phyloP scores from a whole-genome alignment of 2,888 invertebrate genomes.

The Crossocerus cetratus region DNA sequence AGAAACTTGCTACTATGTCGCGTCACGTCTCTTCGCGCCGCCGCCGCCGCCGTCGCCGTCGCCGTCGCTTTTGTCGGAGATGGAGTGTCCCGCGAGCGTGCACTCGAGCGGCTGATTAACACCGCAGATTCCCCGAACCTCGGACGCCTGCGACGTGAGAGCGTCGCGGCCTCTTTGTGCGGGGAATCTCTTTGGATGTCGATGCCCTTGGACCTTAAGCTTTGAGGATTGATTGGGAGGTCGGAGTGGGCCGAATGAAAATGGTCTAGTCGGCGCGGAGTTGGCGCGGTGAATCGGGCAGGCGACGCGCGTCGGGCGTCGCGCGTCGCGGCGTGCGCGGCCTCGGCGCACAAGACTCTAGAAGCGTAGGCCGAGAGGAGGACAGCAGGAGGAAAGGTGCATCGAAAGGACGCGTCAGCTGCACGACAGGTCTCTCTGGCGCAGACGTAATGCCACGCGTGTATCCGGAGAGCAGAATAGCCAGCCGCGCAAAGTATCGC shows the following conservation, averaged over 20 bases:
- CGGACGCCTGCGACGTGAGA: no score
- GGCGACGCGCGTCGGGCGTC: not conserved
- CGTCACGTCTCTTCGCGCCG: slow-evolving; percentile 9
- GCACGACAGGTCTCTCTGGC: slow-evolving; percentile 56
- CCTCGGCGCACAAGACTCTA: not conserved
- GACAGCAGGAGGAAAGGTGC: slow-evolving; percentile 30
- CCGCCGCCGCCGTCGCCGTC: not conserved
- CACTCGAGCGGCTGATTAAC: no score
- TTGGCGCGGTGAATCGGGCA: not conserved
- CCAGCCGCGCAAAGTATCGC: slow-evolving; percentile 46
- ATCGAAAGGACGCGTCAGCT: slow-evolving; percentile 40
- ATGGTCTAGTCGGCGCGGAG: no score
- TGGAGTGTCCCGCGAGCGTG: not conserved
- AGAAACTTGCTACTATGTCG: no score
- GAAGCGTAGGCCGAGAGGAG: slow-evolving; percentile 5
- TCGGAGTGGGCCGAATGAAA: no score
- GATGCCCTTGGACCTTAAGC: no score
- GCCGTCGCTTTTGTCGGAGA: slow-evolving; percentile 11
- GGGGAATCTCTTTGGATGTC: no score
- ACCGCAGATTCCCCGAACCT: no score
- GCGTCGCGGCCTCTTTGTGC: no score
- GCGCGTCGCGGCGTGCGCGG: not conserved
- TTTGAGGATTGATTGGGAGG: no score
- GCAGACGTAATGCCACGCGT: slow-evolving; percentile 72
- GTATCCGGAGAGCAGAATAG: slow-evolving; percentile 72